These are phyloP conservation scores for Tetramorium simillimum DNA, from an alignment of 1,140 invertebrate genomes.

Conservation along the genomic window DNA sequence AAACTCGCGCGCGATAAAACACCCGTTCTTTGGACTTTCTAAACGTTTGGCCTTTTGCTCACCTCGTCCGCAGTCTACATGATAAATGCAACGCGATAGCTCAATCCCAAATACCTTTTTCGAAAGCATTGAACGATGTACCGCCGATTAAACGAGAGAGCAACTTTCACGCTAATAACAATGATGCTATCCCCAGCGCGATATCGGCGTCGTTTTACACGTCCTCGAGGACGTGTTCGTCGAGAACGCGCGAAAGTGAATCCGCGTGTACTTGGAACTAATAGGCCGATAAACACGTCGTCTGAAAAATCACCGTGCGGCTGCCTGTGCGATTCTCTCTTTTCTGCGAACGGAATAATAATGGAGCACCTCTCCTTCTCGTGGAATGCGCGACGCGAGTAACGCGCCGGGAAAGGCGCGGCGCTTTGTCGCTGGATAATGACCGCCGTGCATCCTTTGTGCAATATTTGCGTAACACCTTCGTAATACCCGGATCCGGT, in stretches of 20 bases:
- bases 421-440: constrained; percentile 42
- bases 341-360: constrained; percentile 30
- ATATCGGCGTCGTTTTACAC: constrained; percentile 19
- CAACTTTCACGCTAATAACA: constrained; percentile 70
- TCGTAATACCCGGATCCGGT: constrained; percentile 21
- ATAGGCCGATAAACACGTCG: constrained; percentile 67
- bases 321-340: constrained; percentile 13
- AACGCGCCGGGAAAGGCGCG: constrained; percentile 25
- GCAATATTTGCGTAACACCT: constrained; percentile 42
- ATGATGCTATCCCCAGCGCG: constrained; percentile 12
- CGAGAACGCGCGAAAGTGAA: constrained; percentile 67
- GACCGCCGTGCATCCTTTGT: constrained; percentile 31
- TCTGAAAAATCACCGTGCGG: constrained; percentile 53
- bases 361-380: neutral
- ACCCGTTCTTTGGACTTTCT: neutral
- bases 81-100: constrained; percentile 40
- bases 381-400: neutral
- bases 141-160: constrained; percentile 53
- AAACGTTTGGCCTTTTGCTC: neutral
- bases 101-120: neutral
- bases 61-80: neutral
- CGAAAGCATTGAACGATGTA: neutral
- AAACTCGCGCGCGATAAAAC: neutral
- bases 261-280: constrained; percentile 65
- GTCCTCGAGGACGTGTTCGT: constrained; percentile 31